Conservation (phyloP, 1,140 invertebrate species). For the Dendroctonus ponderosae region DNA sequence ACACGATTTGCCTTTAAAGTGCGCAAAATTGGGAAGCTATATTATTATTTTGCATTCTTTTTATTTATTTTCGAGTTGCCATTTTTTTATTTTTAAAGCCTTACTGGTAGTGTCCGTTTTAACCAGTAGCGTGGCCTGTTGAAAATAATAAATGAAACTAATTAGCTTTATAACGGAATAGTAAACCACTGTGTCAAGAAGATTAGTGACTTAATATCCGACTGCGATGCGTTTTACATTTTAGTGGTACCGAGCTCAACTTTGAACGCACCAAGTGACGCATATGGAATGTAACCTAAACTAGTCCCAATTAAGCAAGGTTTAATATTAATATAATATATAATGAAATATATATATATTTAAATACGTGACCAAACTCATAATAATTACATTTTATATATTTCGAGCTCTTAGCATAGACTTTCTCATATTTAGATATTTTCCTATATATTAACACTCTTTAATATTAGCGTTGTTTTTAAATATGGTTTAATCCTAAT, state of each 20-base stretch:
- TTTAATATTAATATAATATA: slow-evolving; percentile 40
- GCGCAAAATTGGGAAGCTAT: slow-evolving; percentile 25
- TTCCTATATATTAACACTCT: slow-evolving; percentile 44
- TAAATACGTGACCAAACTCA: slow-evolving; percentile 45
- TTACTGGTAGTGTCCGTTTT: slow-evolving; percentile 6
- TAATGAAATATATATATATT: slow-evolving; percentile 41
- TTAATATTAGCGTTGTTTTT: slow-evolving; percentile 45
- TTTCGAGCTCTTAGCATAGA: slow-evolving; percentile 40
- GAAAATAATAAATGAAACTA: slow-evolving; percentile 4
- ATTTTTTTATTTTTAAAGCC: slow-evolving; percentile 35
- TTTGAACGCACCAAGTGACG: slow-evolving; percentile 47
- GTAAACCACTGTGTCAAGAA: slow-evolving; percentile 33
- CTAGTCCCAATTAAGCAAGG: slow-evolving; percentile 48
- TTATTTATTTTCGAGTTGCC: slow-evolving; percentile 39
- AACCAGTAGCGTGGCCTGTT: background rate
- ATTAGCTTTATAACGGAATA: slow-evolving; percentile 25
- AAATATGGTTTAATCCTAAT: slow-evolving; percentile 43
- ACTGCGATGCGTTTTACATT: slow-evolving; percentile 38
- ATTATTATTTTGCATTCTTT: slow-evolving; percentile 25
- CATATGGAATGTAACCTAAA: slow-evolving; percentile 44
- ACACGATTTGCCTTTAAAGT: slow-evolving; percentile 38
- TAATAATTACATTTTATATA: slow-evolving; percentile 41
- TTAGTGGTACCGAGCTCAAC: slow-evolving; percentile 43
- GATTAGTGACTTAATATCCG: slow-evolving; percentile 32
- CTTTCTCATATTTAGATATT: slow-evolving; percentile 47